Base-by-base conservation (phyloP, 2,888 invertebrate genomes). In the Sinotaia quadrata region DNA sequence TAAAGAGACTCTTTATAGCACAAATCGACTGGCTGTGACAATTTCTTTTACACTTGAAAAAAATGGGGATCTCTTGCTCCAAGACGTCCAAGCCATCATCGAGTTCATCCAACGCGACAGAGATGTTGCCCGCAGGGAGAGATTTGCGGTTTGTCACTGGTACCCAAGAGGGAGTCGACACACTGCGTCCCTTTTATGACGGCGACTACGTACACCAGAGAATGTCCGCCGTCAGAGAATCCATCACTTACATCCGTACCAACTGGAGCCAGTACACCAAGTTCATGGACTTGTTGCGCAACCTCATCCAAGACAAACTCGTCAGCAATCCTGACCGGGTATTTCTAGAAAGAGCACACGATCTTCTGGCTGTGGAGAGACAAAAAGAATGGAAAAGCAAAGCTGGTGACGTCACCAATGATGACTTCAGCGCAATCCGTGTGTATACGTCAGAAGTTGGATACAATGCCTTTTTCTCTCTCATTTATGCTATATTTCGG, bases 181-280 rank as follows among this genome's bases (percentile, higher is more conserved):
- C 41, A 10, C 41, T 75, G 36, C 72, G 74, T 56, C 75, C 78
- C 1, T 78, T 77, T 60, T 78, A 78, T 63, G 70, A 73, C 34
- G 77, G 75, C 7, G 54, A 49, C 15, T 47, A 66, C 5, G 61
- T 78, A 2, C 70, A 75, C 49, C 37, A 69, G 18, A 52, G 78
- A 27, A 75, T 75, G 74, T 59, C 72, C 0, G 74, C 73, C 61
- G 73, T 78, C 12, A 41, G 78, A n/a, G 71, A 72, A 49, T 74
- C 75, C 3, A 76, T 76, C 33, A 71, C 69, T 51, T 66, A 73
- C 65, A 76, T 77, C 44, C 59, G 78, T 7, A 61, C 73, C 31
- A 56, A 77, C 66, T 78, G 78, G 78, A 51, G 60, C 1, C 61
- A 75, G 8, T 75, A 66, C 56, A 71, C 67, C 12, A n/a, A 31